phyloP scores from a whole-genome alignment of 2,888 invertebrate genomes.

The Andrena dorsata region DNA sequence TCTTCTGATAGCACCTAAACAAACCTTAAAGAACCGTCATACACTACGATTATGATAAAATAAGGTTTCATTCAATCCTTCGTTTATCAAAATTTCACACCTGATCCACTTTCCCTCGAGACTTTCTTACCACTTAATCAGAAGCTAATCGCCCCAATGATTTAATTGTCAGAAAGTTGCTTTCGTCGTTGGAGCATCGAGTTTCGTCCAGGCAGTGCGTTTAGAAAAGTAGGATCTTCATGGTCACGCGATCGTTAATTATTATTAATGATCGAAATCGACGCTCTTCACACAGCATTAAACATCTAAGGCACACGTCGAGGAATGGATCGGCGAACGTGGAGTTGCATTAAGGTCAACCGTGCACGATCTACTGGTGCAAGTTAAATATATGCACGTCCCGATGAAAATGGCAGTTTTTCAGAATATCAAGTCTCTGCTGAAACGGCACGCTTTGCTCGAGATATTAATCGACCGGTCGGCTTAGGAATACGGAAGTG shows the following conservation, averaged over 20 bases:
- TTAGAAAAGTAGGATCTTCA: background rate
- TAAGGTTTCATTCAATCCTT: background rate
- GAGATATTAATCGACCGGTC: conserved; percentile 52
- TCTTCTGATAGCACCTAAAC: background rate
- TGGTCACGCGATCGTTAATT: background rate
- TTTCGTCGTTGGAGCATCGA: background rate
- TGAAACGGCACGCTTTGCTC: conserved; percentile 17
- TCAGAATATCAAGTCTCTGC: conserved; percentile 33
- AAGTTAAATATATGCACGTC: background rate
- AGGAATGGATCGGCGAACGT: conserved; percentile 26
- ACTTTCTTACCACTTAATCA: conserved; percentile 1
- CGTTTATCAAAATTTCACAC: background rate
- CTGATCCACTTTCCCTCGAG: conserved; percentile 30
- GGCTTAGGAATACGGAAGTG: conserved; percentile 64
- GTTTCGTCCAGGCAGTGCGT: background rate
- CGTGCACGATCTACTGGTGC: background rate
- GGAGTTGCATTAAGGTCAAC: conserved; percentile 37
- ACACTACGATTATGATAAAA: background rate
- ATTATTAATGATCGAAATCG: background rate
- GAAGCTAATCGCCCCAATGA: background rate
- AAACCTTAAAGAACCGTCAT: background rate
- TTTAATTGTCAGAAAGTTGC: conserved; percentile 2
- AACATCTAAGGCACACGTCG: background rate
- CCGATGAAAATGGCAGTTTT: conserved; percentile 39
- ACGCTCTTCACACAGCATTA: background rate